A percentile compares a stretch with the other conserved stretches of the same genome.
Conservation (phyloP, 2,113 vertebrate genomes). For the Takifugu flavidus region DNA sequence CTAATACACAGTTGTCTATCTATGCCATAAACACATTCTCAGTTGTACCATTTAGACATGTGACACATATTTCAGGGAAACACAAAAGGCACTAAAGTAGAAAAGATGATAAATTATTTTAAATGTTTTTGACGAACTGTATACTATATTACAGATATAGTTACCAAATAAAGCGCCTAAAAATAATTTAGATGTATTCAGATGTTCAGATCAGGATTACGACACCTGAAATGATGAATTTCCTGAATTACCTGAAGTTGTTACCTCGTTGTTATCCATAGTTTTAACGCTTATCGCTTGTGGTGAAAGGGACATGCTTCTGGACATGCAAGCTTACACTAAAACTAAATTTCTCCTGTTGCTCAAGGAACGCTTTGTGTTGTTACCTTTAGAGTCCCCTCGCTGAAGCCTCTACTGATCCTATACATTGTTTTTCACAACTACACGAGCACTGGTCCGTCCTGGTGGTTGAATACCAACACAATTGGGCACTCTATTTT, state of each 20-base stretch:
- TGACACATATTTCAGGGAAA: neutral
- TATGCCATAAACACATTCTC: too few species aligned
- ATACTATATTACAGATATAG: too few species aligned
- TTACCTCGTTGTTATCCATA: too few species aligned
- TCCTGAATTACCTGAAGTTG: too few species aligned
- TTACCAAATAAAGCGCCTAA: too few species aligned
- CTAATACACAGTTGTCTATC: too few species aligned
- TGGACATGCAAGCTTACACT: neutral
- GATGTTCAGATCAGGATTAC: too few species aligned
- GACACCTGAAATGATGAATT: too few species aligned
- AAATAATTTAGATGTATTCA: too few species aligned
- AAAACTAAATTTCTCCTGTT: neutral
- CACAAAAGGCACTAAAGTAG: neutral
- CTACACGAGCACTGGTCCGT: neutral
- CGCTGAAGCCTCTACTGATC: neutral
- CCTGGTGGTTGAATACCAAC: neutral
- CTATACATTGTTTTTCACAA: neutral
- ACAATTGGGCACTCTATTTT: conserved; percentile 20
- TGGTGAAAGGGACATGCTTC: conserved; percentile 7
- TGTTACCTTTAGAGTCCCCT: neutral
- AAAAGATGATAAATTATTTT: neutral
- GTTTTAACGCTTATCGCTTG: conserved; percentile 4
- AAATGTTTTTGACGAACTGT: too few species aligned
- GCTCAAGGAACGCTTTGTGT: neutral
- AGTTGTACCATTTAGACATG: too few species aligned